phyloP scores from a whole-genome alignment of 2,797 vertebrate genomes.

The Syncerus caffer region DNA sequence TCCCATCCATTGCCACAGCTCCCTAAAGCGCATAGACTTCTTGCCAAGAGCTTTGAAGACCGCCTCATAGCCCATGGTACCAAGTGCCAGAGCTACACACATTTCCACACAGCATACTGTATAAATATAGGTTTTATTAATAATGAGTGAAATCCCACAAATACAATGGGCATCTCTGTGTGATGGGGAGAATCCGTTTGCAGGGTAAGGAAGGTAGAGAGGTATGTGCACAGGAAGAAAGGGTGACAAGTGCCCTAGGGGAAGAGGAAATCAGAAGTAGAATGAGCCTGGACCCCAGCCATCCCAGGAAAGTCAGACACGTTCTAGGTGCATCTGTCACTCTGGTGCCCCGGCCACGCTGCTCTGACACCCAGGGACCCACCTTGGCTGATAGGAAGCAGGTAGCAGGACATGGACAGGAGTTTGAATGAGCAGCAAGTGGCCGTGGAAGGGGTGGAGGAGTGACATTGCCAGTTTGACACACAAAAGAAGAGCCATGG shows the following conservation, averaged over 20 bases:
- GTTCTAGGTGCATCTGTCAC: background rate
- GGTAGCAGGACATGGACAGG: background rate
- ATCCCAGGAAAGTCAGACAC: background rate
- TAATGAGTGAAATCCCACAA: slow-evolving; percentile 80
- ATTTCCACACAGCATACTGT: slow-evolving; percentile 62
- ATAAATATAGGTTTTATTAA: slow-evolving; percentile 88
- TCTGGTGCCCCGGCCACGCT: background rate
- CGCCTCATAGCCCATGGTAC: background rate
- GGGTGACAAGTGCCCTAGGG: background rate
- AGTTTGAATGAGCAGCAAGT: slow-evolving; percentile 17
- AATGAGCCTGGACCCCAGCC: background rate
- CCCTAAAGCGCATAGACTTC: background rate
- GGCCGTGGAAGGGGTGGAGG: background rate
- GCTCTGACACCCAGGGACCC: background rate
- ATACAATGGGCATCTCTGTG: slow-evolving; percentile 74
- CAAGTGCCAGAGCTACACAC: background rate
- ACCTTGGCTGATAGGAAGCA: background rate
- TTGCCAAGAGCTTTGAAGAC: background rate
- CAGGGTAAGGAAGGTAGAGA: background rate
- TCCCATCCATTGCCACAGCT: background rate
- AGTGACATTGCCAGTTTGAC: background rate
- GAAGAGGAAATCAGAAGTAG: background rate
- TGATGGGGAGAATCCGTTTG: slow-evolving; percentile 13
- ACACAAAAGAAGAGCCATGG: slow-evolving; percentile 1
- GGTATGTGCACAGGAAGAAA: background rate